Percentiles rank a stretch among this genome's conserved stretches.
Evolutionary conservation across 23 tunicate genomes (phyloP).

Genomic region (Phallusia fumigata): DNA sequence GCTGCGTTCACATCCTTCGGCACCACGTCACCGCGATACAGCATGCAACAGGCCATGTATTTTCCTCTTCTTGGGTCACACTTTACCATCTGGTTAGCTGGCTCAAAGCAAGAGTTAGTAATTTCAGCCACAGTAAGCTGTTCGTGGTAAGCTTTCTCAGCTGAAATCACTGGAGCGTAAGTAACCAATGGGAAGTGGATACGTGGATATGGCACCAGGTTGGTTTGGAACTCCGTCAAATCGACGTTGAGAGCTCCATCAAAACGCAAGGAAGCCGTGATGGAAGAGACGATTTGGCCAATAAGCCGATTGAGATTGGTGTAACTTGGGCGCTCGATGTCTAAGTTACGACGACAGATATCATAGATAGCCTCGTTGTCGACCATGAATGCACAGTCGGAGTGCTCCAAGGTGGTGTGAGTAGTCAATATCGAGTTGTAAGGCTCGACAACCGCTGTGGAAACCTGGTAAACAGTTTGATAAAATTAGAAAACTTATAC

Average conservation of each 20-base stretch:
- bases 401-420: slow-evolving; percentile 87
- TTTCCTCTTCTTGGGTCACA: slow-evolving; percentile 99
- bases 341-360: slow-evolving; percentile 97
- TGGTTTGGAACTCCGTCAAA: slow-evolving; percentile 95
- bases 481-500: not conserved
- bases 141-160: slow-evolving; percentile 79
- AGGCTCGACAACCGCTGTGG: slow-evolving; percentile 74
- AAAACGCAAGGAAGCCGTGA: slow-evolving; percentile 94
- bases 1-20: slow-evolving; percentile 87
- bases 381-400: slow-evolving; percentile 85
- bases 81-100: slow-evolving; percentile 60
- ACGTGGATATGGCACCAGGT: slow-evolving; percentile 99
- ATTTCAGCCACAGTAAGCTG: slow-evolving; percentile 26
- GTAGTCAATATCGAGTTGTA: slow-evolving; percentile 89
- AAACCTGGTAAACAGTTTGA: slow-evolving; percentile 27
- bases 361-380: slow-evolving; percentile 99
- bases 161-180: slow-evolving; percentile 71
- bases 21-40: slow-evolving; percentile 60
- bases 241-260: slow-evolving; percentile 97
- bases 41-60: slow-evolving; percentile 61
- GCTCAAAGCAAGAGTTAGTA: slow-evolving; percentile 33
- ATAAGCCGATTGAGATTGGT: slow-evolving; percentile 93
- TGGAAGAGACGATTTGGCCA: slow-evolving; percentile 93
- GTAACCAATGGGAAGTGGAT: slow-evolving; percentile 92
- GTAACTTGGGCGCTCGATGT: slow-evolving; percentile 99